Percentiles rank a stretch among this genome's conserved stretches.
Conservation (phyloP, 2,888 invertebrate genomes). For the Limnephilus auricula region DNA sequence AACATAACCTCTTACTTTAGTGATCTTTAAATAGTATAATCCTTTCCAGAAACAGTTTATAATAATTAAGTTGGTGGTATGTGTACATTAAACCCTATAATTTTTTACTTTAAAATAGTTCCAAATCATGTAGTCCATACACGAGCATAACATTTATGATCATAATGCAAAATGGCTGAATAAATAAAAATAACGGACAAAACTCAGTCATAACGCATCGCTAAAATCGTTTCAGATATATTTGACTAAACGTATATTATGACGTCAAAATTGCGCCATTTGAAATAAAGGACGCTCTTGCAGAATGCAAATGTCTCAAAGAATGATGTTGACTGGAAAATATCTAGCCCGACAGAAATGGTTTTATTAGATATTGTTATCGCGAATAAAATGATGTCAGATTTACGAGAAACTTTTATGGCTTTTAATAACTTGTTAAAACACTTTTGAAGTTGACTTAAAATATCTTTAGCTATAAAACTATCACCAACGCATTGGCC, state of each 20-base stretch:
- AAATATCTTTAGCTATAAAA: neutral
- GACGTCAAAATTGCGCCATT: neutral
- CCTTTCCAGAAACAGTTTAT: too few species aligned
- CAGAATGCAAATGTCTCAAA: neutral
- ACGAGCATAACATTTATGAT: neutral
- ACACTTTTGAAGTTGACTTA: neutral
- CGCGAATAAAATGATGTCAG: neutral
- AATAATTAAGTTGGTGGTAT: too few species aligned
- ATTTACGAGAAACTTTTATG: neutral
- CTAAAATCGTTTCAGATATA: neutral
- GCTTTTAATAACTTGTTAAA: neutral
- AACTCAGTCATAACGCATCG: neutral
- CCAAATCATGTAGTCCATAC: too few species aligned
- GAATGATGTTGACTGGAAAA: neutral
- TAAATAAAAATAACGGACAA: neutral
- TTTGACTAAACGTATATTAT: constrained; percentile 15
- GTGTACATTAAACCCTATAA: too few species aligned
- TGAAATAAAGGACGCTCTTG: neutral
- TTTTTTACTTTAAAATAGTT: too few species aligned
- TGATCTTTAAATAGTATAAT: too few species aligned
- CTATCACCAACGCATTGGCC: neutral
- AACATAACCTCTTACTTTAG: too few species aligned
- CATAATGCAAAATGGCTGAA: neutral
- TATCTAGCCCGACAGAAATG: neutral
- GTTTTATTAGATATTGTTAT: neutral